Evolutionary conservation across 2,113 vertebrate genomes (phyloP), one percentile per base, ranked within the genome.

Genomic region (Chloropsis hardwickii): DNA sequence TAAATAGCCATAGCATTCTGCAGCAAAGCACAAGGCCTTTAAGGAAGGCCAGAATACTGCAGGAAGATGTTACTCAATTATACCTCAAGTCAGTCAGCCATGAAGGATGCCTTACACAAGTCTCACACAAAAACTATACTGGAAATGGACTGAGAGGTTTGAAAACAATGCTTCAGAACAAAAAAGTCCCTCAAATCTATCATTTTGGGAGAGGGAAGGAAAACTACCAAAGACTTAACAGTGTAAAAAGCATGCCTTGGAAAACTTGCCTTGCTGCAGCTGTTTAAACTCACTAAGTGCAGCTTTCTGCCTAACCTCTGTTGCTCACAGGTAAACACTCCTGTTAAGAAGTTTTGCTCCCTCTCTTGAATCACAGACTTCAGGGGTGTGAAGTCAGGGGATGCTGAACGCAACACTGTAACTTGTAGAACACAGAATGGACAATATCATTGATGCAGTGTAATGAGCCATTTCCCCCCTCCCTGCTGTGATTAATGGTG

Each of bases 401-500:
- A 76, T 29, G 74, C 62, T 12, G 66, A 87, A 65, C 0, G 2
- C 40, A 70, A 35, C 4, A 14, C 19, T 4, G 23, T 37, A 47
- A 82, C 88, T 74, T 92, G 92, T 3, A 64, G 83, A 62, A 83
- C 77, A 50, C 58, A 77, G 73, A 71, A 65, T 0, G 60, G 86
- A 64, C 77, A 81, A 11, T 40, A 82, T 73, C 89, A 95, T 0
- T 71, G 90, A 87, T 40, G 88, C 4, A 86, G 79, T 2, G 22
- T 50, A 93, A 78, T 86, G 80, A 95, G 74, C 86, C 31, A 1
- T 73, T 84, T 85, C 77, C 29, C 82, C 84, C n/a, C 85, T 86
- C 88, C 86, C 90, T 18, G 6, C 88, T 76, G 82, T 72, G 92
- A 92, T 90, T 84, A 95, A 82, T 77, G 85, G 65, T 39, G 92